Conservation (phyloP, 2,888 invertebrate species). For the Junonia oenone region DNA sequence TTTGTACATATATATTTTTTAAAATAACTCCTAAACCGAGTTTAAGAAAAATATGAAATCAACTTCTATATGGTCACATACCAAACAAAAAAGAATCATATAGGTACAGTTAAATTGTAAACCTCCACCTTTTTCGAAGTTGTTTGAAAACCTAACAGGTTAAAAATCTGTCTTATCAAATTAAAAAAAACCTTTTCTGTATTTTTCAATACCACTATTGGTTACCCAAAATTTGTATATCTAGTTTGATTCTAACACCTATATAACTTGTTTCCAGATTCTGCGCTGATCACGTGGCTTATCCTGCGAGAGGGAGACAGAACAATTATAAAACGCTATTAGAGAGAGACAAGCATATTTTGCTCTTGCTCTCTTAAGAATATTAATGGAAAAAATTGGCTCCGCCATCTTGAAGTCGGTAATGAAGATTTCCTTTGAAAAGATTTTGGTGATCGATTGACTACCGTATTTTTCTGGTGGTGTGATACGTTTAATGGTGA, state of each 20-base stretch:
- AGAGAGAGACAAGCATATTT: conserved; percentile 20
- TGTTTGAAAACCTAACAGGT: too few species aligned
- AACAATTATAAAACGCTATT: conserved; percentile 12
- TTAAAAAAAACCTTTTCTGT: too few species aligned
- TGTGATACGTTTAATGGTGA: conserved; percentile 34
- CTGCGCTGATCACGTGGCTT: too few species aligned
- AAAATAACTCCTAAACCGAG: too few species aligned
- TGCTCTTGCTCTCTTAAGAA: conserved; percentile 16
- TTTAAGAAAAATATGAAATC: too few species aligned
- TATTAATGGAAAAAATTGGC: conserved; percentile 36
- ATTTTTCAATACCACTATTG: too few species aligned
- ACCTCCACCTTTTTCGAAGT: too few species aligned
- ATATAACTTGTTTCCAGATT: not conserved
- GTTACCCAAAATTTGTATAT: not conserved
- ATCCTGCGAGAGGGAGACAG: conserved; percentile 25
- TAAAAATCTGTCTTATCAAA: too few species aligned
- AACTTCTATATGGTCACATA: too few species aligned
- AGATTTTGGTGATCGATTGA: conserved; percentile 28
- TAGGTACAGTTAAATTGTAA: too few species aligned
- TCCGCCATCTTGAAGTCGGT: conserved; percentile 25
- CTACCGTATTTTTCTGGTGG: conserved; percentile 21
- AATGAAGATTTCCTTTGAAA: conserved; percentile 31
- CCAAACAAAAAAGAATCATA: too few species aligned
- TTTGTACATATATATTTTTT: too few species aligned
- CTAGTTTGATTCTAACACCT: not conserved